Evolutionary conservation across 2,797 vertebrate species (phyloP).

Genomic region (Lepidocolaptes lacrymiger): DNA sequence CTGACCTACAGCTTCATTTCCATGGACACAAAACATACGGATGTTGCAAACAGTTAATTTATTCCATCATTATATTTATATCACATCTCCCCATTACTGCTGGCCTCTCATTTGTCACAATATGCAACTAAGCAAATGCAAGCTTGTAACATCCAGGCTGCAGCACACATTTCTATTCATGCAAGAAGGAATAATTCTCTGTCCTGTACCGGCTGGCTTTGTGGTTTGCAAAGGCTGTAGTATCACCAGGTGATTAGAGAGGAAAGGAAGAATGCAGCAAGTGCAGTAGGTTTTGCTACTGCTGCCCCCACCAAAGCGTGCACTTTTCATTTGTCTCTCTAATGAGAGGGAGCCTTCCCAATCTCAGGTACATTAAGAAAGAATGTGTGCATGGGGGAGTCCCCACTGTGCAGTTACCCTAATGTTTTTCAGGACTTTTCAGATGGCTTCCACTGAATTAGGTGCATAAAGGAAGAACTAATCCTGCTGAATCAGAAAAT

Average conservation of each 20-base stretch:
- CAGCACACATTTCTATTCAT: background rate
- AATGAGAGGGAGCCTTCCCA: background rate
- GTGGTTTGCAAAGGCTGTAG: background rate
- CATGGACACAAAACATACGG: background rate
- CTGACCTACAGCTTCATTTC: background rate
- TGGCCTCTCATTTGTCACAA: background rate
- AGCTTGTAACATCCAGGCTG: background rate
- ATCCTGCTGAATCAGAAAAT: constrained; percentile 52
- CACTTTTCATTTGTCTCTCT: background rate
- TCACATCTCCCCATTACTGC: background rate
- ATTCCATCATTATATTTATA: background rate
- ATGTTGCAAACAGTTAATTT: background rate
- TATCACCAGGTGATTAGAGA: background rate
- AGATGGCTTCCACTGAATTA: background rate
- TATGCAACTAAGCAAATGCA: background rate
- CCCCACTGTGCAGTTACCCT: background rate
- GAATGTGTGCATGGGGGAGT: background rate
- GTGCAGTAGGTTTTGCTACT: background rate
- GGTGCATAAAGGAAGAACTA: background rate
- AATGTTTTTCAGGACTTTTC: constrained; percentile 23
- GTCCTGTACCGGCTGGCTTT: background rate
- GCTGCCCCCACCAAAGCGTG: background rate
- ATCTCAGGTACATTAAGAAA: background rate
- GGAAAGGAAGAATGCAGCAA: background rate
- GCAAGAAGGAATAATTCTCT: background rate